These are phyloP conservation scores for Cheilosia vernalis DNA, from an alignment of 2,888 invertebrate genomes.

Conservation along the genomic window DNA sequence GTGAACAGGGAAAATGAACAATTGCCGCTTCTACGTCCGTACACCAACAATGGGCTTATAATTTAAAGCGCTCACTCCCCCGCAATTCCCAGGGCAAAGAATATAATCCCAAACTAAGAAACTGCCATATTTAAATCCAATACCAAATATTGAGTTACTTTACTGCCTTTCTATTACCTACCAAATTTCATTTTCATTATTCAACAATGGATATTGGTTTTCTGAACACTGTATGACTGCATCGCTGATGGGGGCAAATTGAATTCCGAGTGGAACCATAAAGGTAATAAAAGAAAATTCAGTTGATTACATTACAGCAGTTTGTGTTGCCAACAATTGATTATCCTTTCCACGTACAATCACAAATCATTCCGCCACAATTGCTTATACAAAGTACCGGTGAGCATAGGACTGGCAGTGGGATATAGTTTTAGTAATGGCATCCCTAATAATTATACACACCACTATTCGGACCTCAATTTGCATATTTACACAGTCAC, in stretches of 20 bases:
- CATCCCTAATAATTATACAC: conserved; percentile 29
- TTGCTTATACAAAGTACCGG: conserved; percentile 14
- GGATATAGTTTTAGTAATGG: conserved; percentile 25
- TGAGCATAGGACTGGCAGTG: conserved; percentile 18
- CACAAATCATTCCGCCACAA: conserved; percentile 9
- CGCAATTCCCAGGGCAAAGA: not conserved
- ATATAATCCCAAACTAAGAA: not conserved
- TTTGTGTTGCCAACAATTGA: conserved; percentile 30
- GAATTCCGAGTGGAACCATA: conserved; percentile 41
- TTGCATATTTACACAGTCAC: conserved; percentile 36
- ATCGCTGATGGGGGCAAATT: conserved; percentile 33
- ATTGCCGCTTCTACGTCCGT: not conserved
- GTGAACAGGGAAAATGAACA: not conserved
- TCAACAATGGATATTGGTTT: conserved; percentile 32
- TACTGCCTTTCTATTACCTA: conserved; percentile 15
- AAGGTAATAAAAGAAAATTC: conserved; percentile 48
- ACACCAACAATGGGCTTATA: not conserved
- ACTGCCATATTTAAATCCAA: conserved; percentile 22
- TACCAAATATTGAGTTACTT: conserved; percentile 21
- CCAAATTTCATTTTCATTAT: conserved; percentile 44
- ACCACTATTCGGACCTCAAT: conserved; percentile 15
- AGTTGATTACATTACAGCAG: conserved; percentile 42
- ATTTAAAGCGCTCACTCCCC: not conserved
- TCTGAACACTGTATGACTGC: conserved; percentile 21
- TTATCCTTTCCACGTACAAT: conserved; percentile 34